Base-by-base conservation (phyloP, 2,113 vertebrate genomes). In the Chloebia gouldiae region DNA sequence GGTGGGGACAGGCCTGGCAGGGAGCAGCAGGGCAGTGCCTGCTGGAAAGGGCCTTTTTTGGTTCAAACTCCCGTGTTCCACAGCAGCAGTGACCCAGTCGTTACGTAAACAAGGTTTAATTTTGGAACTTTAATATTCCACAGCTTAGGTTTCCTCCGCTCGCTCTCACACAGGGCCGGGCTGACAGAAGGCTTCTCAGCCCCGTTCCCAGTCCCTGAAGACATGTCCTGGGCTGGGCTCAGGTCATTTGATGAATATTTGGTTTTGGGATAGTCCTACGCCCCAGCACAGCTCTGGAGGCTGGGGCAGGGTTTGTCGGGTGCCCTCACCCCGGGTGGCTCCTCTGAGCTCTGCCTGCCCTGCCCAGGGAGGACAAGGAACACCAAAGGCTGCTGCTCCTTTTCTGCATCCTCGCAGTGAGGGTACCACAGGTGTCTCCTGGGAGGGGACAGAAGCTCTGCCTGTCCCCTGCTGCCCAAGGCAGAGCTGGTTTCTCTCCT, bases 161-260 rank as follows among this genome's bases (percentile, higher is more conserved):
- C 9, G 28, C 69, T 88, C 85, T 61, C 81, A 35, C 44, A 4
- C 23, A 0, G 53, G 39, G 53, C 47, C 28, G 1, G 0, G 37
- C 33, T 63, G 63, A 35, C 51, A 78, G 24, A 75, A 51, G 1
- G 0, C 75, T 42, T 35, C 76, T 66, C 33, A 10, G 24, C 51
- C 33, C 7, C 5, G 0, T 3, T 5, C 1, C 1, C 2, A 5
- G 40, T 5, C 39, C 19, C 65, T n/a, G 0, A 9, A 11, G 1
- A 8, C 13, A 19, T 6, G 19, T 37, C 75, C 84, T 16, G 35
- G 1, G 4, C 54, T 30, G n/a, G 2, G 6, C 2, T 14, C 6
- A 0, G 7, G 27, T 16, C 51, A 57, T 0, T 11, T 6, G 2
- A 33, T 0, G 23, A 2, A 2, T 4, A 7, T 39, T 24, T 66